A percentile compares a stretch with the other conserved stretches of the same genome.
Evolutionary conservation across 2,888 invertebrate genomes (phyloP).

Genomic region (Periphyllus acericola): DNA sequence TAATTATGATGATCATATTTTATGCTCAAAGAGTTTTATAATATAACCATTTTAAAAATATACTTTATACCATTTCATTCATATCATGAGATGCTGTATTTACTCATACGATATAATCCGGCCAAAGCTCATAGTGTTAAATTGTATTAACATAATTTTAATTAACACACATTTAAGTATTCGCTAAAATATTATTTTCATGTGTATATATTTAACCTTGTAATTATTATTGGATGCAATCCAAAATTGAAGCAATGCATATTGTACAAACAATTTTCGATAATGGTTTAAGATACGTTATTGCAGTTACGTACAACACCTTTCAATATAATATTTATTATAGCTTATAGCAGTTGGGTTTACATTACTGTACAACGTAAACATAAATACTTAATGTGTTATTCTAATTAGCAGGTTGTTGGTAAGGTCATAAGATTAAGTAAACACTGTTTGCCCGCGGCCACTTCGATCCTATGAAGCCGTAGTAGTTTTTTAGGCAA

Average conservation of each 20-base stretch:
- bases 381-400: not conserved
- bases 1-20: too few species aligned
- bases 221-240: not conserved
- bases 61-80: not conserved
- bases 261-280: not conserved
- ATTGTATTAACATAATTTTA: not conserved
- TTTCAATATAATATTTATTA: not conserved
- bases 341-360: not conserved
- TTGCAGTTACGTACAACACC: not conserved
- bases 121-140: too few species aligned
- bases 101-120: not conserved
- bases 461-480: not conserved
- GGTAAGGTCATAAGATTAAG: not conserved
- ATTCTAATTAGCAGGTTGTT: not conserved
- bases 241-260: not conserved
- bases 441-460: not conserved
- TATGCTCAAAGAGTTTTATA: too few species aligned
- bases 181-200: not conserved
- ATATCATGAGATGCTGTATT: not conserved
- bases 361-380: not conserved
- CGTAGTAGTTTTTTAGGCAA: too few species aligned
- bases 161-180: not conserved
- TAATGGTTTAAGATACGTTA: not conserved
- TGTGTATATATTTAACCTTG: not conserved
- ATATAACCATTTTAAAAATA: too few species aligned